These are phyloP conservation scores for Perca flavescens DNA, from an alignment of 2,113 vertebrate species.

Conservation along the genomic window DNA sequence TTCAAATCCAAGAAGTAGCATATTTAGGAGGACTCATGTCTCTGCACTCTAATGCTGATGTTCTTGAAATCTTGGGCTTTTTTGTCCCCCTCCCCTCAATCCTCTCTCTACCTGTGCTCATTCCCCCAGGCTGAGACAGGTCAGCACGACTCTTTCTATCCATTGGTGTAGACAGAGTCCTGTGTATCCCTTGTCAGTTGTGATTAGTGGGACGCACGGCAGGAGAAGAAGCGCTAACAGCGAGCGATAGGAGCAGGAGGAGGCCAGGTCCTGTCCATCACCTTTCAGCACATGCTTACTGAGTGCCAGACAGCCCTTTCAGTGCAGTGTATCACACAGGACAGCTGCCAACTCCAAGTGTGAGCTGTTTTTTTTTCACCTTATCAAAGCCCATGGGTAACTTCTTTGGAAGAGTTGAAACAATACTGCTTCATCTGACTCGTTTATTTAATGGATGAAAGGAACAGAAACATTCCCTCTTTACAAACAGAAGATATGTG, in stretches of 20 bases:
- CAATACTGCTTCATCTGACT: slow-evolving; percentile 51
- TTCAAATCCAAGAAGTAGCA: slow-evolving; percentile 14
- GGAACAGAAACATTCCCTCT: slow-evolving; percentile 58
- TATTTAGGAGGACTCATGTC: not conserved
- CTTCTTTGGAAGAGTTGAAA: slow-evolving; percentile 43
- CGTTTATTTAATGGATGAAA: slow-evolving; percentile 49
- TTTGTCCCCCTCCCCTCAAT: not conserved
- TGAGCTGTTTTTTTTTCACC: slow-evolving; percentile 27
- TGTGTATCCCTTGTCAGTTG: slow-evolving; percentile 65
- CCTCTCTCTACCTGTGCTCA: slow-evolving; percentile 23
- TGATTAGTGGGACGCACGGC: slow-evolving; percentile 64
- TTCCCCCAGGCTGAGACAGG: slow-evolving; percentile 26
- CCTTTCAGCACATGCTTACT: slow-evolving; percentile 58
- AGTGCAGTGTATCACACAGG: slow-evolving; percentile 43
- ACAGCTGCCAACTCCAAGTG: slow-evolving; percentile 42
- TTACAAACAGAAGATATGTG: slow-evolving; percentile 56
- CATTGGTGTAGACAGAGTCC: slow-evolving; percentile 35
- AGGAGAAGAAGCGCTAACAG: slow-evolving; percentile 65
- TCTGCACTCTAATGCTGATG: not conserved
- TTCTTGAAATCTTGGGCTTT: not conserved
- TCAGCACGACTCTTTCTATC: slow-evolving; percentile 44
- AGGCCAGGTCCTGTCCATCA: slow-evolving; percentile 73
- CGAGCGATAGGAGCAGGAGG: slow-evolving; percentile 69
- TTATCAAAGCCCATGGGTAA: slow-evolving; percentile 35
- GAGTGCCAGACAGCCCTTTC: slow-evolving; percentile 46